phyloP scores from a whole-genome alignment of 2,888 invertebrate genomes.

The Lutraria lutraria region DNA sequence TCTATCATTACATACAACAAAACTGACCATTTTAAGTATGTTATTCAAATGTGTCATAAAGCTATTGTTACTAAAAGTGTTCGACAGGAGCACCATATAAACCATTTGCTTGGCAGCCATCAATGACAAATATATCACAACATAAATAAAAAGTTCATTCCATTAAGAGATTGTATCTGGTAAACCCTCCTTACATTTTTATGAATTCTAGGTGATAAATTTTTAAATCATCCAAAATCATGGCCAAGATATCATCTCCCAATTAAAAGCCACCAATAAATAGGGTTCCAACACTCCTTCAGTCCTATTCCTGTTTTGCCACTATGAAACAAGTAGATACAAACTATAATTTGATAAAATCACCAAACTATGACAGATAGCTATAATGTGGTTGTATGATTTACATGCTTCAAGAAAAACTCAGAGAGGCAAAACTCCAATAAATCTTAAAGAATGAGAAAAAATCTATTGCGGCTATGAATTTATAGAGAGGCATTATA shows the following conservation, averaged over 20 bases:
- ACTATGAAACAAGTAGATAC: neutral
- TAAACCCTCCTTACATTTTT: constrained; percentile 10
- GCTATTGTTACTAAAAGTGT: neutral
- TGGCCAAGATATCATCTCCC: constrained; percentile 38
- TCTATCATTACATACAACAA: neutral
- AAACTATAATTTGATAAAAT: constrained; percentile 1
- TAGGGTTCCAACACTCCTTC: neutral
- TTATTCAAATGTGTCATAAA: constrained; percentile 2
- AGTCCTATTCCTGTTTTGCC: neutral
- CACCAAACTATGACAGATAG: neutral
- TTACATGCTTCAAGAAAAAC: neutral
- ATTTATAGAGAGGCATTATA: neutral
- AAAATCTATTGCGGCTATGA: constrained; percentile 3
- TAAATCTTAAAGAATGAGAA: constrained; percentile 21
- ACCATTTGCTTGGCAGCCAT: neutral
- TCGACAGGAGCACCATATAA: neutral
- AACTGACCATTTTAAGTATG: neutral
- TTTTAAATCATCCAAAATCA: constrained; percentile 26
- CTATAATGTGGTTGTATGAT: constrained; percentile 6
- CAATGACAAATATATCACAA: constrained; percentile 20
- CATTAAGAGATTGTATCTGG: constrained; percentile 12
- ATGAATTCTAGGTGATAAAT: constrained; percentile 22
- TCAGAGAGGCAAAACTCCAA: neutral
- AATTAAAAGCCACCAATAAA: constrained; percentile 43
- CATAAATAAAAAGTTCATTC: constrained; percentile 8